Evolutionary conservation across 1,140 invertebrate species (phyloP).

Genomic region (Monomorium pharaonis): DNA sequence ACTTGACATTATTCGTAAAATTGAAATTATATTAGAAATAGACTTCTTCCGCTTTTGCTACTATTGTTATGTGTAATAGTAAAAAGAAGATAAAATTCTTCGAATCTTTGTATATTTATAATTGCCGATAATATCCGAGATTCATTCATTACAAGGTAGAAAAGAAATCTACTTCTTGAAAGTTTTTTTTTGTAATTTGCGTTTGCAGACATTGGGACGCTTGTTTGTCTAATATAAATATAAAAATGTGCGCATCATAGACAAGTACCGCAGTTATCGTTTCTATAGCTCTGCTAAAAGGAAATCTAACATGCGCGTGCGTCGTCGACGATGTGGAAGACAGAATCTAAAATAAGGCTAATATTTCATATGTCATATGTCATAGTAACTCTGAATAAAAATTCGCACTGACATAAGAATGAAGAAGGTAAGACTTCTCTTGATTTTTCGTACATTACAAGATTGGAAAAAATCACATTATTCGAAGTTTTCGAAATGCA

Average conservation of each 20-base stretch:
- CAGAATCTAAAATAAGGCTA: background rate
- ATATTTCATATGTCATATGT: too few species aligned
- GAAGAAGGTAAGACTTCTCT: background rate
- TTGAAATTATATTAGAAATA: background rate
- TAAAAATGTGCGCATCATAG: background rate
- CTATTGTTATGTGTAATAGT: background rate
- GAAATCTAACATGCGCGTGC: background rate
- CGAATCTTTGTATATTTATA: background rate
- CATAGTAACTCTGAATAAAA: background rate
- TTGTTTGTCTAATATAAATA: background rate
- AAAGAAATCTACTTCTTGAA: background rate
- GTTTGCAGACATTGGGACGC: background rate
- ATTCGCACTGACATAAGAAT: background rate
- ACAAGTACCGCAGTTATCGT: background rate
- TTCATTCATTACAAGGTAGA: background rate
- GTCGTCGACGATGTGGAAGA: constrained; percentile 3
- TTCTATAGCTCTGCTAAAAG: background rate
- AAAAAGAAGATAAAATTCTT: background rate
- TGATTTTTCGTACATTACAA: background rate
- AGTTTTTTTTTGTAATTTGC: background rate
- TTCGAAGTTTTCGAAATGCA: background rate
- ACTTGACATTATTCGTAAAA: too few species aligned
- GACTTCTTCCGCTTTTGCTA: background rate
- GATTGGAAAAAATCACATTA: background rate
- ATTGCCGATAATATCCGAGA: background rate